phyloP scores from a whole-genome alignment of 2,113 vertebrate species.

The Lepus timidus region DNA sequence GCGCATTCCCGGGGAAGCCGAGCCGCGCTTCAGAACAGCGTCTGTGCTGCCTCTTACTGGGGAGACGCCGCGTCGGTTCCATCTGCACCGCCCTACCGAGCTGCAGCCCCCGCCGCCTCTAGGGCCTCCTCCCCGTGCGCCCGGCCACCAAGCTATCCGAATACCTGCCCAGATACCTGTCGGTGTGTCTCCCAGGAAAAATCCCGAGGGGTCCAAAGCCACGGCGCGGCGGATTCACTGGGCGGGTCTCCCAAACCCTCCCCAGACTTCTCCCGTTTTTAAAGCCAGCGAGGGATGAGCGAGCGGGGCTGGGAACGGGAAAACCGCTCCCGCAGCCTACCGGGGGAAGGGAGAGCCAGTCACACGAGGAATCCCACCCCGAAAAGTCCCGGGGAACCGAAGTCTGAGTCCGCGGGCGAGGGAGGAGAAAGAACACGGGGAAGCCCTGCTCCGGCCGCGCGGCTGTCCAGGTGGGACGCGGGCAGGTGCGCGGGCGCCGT shows the following conservation, averaged over 20 bases:
- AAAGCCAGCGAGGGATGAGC: slow-evolving; percentile 27
- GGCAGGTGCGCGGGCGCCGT: slow-evolving; percentile 74
- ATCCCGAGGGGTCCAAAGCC: slow-evolving; percentile 6
- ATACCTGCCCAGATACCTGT: slow-evolving; percentile 3
- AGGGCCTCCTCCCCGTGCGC: slow-evolving; percentile 59
- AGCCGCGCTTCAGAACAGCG: slow-evolving; percentile 67
- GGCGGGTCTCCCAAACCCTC: slow-evolving; percentile 71
- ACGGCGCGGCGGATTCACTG: neutral
- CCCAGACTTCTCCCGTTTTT: slow-evolving; percentile 48
- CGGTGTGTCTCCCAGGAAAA: neutral
- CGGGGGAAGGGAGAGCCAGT: neutral
- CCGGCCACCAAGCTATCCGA: neutral
- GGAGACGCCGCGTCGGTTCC: slow-evolving; percentile 74
- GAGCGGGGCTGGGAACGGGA: slow-evolving; percentile 15
- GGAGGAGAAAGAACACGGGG: neutral
- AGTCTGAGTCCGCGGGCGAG: slow-evolving; percentile 41
- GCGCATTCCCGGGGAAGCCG: slow-evolving; percentile 56
- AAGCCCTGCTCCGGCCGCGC: slow-evolving; percentile 60
- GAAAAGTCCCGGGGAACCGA: slow-evolving; percentile 67
- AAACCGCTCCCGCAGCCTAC: slow-evolving; percentile 22
- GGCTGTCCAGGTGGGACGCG: slow-evolving; percentile 78
- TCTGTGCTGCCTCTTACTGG: slow-evolving; percentile 81
- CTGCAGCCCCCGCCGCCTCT: slow-evolving; percentile 62
- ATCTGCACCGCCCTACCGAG: slow-evolving; percentile 71
- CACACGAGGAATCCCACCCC: neutral